Evolutionary conservation across 2,113 vertebrate genomes (phyloP).

Genomic region (Synodontis membranacea): DNA sequence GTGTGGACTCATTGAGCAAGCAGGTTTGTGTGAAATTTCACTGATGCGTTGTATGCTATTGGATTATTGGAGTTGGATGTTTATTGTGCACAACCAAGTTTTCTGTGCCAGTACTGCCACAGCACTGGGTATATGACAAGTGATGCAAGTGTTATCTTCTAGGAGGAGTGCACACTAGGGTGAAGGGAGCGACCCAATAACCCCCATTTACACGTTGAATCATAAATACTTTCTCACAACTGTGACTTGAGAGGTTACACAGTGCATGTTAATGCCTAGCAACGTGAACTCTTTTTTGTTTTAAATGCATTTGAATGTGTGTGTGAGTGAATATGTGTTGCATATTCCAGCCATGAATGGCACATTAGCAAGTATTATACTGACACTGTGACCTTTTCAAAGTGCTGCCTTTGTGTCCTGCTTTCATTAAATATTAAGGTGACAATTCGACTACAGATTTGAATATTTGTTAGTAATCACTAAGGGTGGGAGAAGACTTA

Average conservation of each 20-base stretch:
- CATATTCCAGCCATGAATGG: not conserved
- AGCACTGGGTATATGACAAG: not conserved
- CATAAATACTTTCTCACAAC: slow-evolving; percentile 67
- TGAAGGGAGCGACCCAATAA: slow-evolving; percentile 62
- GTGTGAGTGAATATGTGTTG: not conserved
- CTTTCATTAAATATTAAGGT: not conserved
- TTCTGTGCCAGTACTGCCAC: too few relatives aligned
- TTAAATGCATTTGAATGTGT: not conserved
- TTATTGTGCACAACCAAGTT: too few relatives aligned
- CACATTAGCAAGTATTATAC: not conserved
- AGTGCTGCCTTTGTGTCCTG: not conserved
- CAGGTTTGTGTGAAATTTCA: too few relatives aligned
- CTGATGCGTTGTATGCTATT: too few relatives aligned
- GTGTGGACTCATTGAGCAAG: too few relatives aligned
- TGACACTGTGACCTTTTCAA: not conserved
- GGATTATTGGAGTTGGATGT: too few relatives aligned
- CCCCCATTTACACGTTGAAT: slow-evolving; percentile 77
- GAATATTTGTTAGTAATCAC: not conserved
- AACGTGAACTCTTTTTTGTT: not conserved
- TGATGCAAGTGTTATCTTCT: not conserved
- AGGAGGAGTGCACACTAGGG: slow-evolving; percentile 9
- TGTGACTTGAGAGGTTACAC: slow-evolving; percentile 50
- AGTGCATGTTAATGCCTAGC: not conserved
- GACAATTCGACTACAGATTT: not conserved
- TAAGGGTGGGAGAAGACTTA: not conserved